Evolutionary conservation across 2,113 vertebrate genomes (phyloP), one percentile per base, ranked within the genome.

Genomic region (Argyrosomus japonicus): DNA sequence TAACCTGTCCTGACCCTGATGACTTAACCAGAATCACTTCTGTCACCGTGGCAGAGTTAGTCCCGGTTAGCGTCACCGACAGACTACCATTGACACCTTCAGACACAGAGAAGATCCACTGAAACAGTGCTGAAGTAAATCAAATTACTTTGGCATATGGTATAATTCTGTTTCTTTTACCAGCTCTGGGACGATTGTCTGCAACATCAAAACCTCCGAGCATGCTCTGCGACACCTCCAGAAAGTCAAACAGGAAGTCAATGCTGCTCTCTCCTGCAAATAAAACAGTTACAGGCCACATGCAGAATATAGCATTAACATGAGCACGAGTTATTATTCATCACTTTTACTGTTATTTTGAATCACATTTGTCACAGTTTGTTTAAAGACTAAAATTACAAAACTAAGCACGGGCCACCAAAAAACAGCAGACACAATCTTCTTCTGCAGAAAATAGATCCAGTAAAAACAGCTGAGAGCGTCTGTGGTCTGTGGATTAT

Each of bases 211-310:
- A 86, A 12, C 69, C 83, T 60, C 56, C 58, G 17, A 73, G 48
- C 11, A 61, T 67, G 11, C 85, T 68, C 21, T 75, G 8, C 2
- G 73, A 75, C 7, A 2, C 29, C 27, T 87, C 63, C 87, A 90
- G 50, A 80, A 93, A 89, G 45, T 80, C 9, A 69, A 85, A 87
- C 21, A 88, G 67, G 77, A 93, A 79, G 23, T 87, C 81, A n/a
- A 85, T 57, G 11, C 40, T 18, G 70, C 88, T 93, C 12, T 85
- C 60, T 57, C 81, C 91, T 93, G 67, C 27, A 81, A 78, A 65
- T 23, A 45, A 51, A 27, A 19, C 57, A 48, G 13, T 29, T 8
- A 18, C 7, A 23, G 3, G 18, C 12, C 2, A 61, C 18, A 61
- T 72, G 27, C 17, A 36, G 9, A 10, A 36, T 4, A 60, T 11